Evolutionary conservation across 2,888 invertebrate species (phyloP), one percentile per base, ranked within the genome.

Genomic region (Cremastinae sp.): DNA sequence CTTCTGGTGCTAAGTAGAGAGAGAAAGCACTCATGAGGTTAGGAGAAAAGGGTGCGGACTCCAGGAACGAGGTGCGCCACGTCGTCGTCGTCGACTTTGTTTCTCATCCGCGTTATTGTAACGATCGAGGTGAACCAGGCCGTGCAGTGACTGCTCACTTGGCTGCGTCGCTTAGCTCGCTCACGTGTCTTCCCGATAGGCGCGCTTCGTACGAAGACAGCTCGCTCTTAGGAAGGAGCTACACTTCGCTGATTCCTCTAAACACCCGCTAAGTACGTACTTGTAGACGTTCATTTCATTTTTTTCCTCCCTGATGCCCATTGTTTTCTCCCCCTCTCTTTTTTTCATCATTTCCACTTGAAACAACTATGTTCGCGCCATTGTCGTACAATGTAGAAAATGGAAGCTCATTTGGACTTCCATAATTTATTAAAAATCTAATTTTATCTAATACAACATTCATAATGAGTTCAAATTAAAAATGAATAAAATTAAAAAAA

Each of bases 181-280:
- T 22, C 35, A 64, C 22, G 16, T 14, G 10, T 74, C 47, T 78
- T 78, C 74, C 22, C 51, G 59, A n/a, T 56, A 35, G 56, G 20
- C 10, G 37, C 16, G 41, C 12, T 39, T 14, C 43, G 47, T 59
- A 65, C 72, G 77, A 77, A 73, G 74, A 75, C 65, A 78, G 71
- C 28, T 75, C 62, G 72, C 71, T 65, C 75, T 68, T 56, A 69
- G 71, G 80, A 83, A 86, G 89, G 89, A 88, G 88, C 87, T 88
- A 86, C 80, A 88, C 83, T 85, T 78, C 80, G 87, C 80, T 86
- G 88, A 83, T 43, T 79, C 74, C 75, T 72, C 76, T 88, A 87
- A 89, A 82, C 78, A 81, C 81, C 81, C 82, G 84, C 84, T 86
- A 89, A 88, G 84, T 85, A 87, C 82, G 82, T 85, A 84, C 82